These are phyloP conservation scores for Capricornis sumatraensis DNA, from an alignment of 2,113 vertebrate species.

Conservation along the genomic window DNA sequence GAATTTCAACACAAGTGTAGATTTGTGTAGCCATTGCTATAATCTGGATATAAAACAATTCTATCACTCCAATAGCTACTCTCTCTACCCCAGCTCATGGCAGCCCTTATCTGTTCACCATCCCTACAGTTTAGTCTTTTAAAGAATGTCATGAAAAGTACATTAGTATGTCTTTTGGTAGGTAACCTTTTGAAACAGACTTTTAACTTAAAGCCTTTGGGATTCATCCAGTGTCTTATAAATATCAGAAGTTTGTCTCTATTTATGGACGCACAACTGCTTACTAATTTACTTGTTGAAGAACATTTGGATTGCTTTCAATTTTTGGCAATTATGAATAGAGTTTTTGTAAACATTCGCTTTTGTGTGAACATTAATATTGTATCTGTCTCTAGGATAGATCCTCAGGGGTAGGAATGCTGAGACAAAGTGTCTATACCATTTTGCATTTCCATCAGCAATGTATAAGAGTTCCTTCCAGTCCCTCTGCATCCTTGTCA, in stretches of 20 bases:
- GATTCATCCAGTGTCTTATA: not conserved
- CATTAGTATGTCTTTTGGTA: not conserved
- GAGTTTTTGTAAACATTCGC: not conserved
- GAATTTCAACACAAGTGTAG: not conserved
- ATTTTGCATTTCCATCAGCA: not conserved
- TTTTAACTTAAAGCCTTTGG: not conserved
- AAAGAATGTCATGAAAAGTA: not conserved
- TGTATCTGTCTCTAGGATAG: not conserved
- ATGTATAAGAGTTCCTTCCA: not conserved
- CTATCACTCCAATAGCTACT: not conserved
- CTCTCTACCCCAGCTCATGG: not conserved
- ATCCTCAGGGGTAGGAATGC: not conserved
- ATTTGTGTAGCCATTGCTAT: not conserved
- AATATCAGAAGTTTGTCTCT: not conserved
- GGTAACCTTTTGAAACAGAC: not conserved
- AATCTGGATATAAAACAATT: not conserved
- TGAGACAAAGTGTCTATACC: not conserved
- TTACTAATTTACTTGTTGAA: not conserved
- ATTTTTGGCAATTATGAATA: not conserved
- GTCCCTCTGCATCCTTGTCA: not conserved
- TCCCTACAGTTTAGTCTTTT: not conserved
- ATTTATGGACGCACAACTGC: not conserved
- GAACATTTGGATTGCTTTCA: not conserved
- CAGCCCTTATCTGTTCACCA: not conserved
- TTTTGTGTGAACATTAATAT: not conserved